phyloP scores from a whole-genome alignment of 2,797 vertebrate genomes.

The Falco naumanni region DNA sequence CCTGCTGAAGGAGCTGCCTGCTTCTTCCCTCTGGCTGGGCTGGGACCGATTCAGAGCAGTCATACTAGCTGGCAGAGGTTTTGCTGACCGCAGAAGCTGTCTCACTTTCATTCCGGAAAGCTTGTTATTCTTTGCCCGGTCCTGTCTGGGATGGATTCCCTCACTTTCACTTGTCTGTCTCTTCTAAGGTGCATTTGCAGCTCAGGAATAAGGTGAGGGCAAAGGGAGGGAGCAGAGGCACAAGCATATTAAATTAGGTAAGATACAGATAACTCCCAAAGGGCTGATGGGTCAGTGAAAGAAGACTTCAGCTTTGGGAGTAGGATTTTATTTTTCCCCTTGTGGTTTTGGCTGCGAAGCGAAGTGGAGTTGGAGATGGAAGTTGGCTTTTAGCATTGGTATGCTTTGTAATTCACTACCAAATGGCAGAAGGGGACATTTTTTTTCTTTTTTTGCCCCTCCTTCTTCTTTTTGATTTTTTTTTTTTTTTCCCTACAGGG shows the following conservation, averaged over 20 bases:
- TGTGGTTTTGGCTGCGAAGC: neutral
- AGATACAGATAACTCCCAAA: too few relatives aligned
- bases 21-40: neutral
- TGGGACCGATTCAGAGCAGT: neutral
- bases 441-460: accelerated
- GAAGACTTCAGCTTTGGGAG: neutral
- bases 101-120: neutral
- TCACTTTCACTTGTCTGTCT: neutral
- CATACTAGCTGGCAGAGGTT: neutral
- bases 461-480: too few relatives aligned
- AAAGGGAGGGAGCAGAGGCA: neutral
- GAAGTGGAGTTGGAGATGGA: neutral
- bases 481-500: too few relatives aligned
- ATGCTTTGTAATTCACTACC: conserved; percentile 19
- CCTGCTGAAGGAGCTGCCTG: neutral
- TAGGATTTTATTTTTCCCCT: neutral
- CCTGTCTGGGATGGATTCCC: neutral
- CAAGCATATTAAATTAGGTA: neutral
- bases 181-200: neutral
- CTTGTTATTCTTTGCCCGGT: neutral
- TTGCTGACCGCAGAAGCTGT: neutral
- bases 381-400: neutral
- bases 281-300: neutral
- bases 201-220: neutral
- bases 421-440: neutral